Evolutionary conservation across 2,888 invertebrate species (phyloP).

Genomic region (Alcis repandata): DNA sequence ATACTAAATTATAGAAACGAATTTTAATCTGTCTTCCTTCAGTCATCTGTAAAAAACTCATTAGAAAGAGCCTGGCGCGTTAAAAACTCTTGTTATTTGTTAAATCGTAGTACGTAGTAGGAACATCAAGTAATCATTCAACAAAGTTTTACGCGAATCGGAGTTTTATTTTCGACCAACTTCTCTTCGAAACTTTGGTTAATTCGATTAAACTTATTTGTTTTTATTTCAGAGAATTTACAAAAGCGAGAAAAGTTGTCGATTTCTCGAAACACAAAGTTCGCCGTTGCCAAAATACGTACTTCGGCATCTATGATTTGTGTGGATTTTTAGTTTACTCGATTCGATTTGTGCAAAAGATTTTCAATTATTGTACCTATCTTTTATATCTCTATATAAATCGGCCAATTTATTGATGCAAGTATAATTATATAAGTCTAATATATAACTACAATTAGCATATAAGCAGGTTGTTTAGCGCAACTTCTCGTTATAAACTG

Average conservation of each 20-base stretch:
- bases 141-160: conserved; percentile 9
- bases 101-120: background rate
- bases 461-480: too few relatives aligned
- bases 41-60: too few relatives aligned
- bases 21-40: too few relatives aligned
- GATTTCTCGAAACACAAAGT: conserved; percentile 19
- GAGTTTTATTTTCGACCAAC: conserved; percentile 25
- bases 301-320: conserved; percentile 12
- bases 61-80: too few relatives aligned
- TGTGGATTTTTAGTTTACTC: background rate
- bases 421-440: too few relatives aligned
- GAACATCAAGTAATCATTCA: conserved; percentile 6
- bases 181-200: conserved; percentile 21
- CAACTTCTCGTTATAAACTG: too few relatives aligned
- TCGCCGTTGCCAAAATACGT: conserved; percentile 5
- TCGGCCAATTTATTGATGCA: too few relatives aligned
- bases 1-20: too few relatives aligned
- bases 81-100: too few relatives aligned
- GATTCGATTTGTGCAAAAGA: conserved; percentile 1
- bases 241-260: conserved; percentile 27
- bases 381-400: too few relatives aligned
- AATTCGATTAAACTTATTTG: conserved; percentile 30
- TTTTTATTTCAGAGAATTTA: conserved; percentile 31
- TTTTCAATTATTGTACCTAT: too few relatives aligned
- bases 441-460: too few relatives aligned